A percentile compares a stretch with the other conserved stretches of the same genome.
Evolutionary conservation across 2,797 vertebrate species (phyloP).

Genomic region (Tympanoctomys barrerae): DNA sequence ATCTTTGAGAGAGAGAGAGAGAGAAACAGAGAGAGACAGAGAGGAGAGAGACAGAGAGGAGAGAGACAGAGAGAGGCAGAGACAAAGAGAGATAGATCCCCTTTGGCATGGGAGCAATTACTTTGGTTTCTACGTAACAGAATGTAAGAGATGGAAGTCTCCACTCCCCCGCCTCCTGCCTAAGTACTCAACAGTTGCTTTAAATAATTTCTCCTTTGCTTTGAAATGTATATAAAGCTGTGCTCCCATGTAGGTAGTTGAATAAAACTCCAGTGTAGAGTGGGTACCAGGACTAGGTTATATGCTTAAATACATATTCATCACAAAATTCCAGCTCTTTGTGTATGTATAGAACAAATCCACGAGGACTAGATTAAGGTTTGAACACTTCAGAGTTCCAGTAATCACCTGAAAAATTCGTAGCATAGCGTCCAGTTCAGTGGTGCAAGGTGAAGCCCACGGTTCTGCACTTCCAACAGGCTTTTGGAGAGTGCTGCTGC

Average conservation of each 20-base stretch:
- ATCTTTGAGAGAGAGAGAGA: neutral
- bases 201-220: conserved; percentile 15
- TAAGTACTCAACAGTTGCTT: neutral
- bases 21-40: neutral
- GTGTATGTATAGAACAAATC: neutral
- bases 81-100: too few species aligned
- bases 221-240: neutral
- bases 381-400: neutral
- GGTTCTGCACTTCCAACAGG: neutral
- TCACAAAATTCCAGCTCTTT: neutral
- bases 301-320: neutral
- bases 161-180: too few species aligned
- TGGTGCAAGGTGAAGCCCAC: neutral
- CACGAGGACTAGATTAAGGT: neutral
- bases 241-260: neutral
- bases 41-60: neutral
- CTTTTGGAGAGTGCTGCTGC: neutral
- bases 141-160: neutral
- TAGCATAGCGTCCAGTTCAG: neutral
- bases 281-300: neutral
- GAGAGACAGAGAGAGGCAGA: neutral
- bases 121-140: neutral
- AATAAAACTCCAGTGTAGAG: neutral
- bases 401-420: neutral
- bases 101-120: neutral